Evolutionary conservation across 2,113 vertebrate genomes (phyloP).

Genomic region (Chionomys nivalis): DNA sequence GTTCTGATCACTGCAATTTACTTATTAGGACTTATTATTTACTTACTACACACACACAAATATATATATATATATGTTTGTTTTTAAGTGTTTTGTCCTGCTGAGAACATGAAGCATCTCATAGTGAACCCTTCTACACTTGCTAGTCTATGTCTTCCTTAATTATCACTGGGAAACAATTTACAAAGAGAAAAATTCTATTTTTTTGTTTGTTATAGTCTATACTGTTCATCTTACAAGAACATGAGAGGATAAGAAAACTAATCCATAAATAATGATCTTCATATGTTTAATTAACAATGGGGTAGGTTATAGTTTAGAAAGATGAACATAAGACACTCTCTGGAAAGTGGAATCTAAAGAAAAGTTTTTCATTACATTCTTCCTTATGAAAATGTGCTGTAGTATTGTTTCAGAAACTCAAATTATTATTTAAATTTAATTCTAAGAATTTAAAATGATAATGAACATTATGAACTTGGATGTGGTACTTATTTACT

Average conservation of each 20-base stretch:
- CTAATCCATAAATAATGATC: neutral
- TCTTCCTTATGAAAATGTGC: neutral
- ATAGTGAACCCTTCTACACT: neutral
- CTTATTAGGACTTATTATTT: too few species aligned
- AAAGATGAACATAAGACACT: neutral
- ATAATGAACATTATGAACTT: neutral
- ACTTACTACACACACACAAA: too few species aligned
- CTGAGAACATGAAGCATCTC: neutral
- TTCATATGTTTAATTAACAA: neutral
- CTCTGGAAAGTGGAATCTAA: neutral
- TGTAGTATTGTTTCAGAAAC: neutral
- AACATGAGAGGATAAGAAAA: neutral
- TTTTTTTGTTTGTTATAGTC: neutral
- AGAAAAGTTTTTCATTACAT: neutral
- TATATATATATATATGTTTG: too few species aligned
- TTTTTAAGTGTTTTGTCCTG: neutral
- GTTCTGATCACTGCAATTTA: neutral
- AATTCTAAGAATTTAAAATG: neutral
- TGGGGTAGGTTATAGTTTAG: neutral
- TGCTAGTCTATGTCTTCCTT: neutral
- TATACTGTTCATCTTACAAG: neutral
- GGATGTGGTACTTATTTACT: neutral
- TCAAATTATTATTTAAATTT: neutral
- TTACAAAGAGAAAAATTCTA: neutral
- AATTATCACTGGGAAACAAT: neutral